These are phyloP conservation scores for Ditylenchus weischeri DNA, from an alignment of 2,888 invertebrate genomes.

Conservation along the genomic window DNA sequence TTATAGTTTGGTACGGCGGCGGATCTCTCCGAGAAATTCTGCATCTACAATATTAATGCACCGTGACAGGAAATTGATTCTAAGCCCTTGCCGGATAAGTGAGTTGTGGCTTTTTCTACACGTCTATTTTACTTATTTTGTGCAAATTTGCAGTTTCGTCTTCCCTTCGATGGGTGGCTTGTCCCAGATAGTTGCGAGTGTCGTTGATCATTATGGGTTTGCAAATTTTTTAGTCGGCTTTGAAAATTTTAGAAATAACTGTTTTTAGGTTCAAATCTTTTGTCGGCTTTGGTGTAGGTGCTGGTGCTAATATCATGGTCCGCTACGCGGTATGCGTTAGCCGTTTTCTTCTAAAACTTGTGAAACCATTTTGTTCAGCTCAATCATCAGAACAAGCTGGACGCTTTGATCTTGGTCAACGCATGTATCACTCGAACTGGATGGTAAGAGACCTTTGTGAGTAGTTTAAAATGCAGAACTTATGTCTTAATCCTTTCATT, in stretches of 20 bases:
- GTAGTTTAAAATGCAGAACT: too few relatives aligned
- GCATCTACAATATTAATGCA: constrained; percentile 95
- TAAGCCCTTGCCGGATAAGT: constrained; percentile 86
- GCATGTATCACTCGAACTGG: constrained; percentile 78
- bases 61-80: constrained; percentile 97
- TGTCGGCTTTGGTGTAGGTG: constrained; percentile 94
- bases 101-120: constrained; percentile 55
- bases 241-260: constrained; percentile 1
- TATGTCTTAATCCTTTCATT: too few relatives aligned
- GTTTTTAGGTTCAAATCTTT: constrained; percentile 78
- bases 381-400: constrained; percentile 77
- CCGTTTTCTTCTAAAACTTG: not conserved
- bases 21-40: constrained; percentile 73
- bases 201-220: constrained; percentile 71
- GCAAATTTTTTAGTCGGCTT: not conserved
- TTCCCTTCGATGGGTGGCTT: constrained; percentile 96
- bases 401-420: constrained; percentile 87
- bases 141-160: constrained; percentile 80
- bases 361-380: constrained; percentile 44
- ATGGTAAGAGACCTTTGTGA: constrained; percentile 66
- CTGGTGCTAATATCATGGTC: constrained; percentile 89
- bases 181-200: constrained; percentile 82
- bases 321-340: constrained; percentile 74
- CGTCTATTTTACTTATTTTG: constrained; percentile 34
- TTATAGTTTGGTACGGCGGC: constrained; percentile 60